A percentile compares a stretch with the other conserved stretches of the same genome.
These are phyloP conservation scores for Bombus superbus DNA, from an alignment of 1,140 invertebrate species.

Conservation along the genomic window DNA sequence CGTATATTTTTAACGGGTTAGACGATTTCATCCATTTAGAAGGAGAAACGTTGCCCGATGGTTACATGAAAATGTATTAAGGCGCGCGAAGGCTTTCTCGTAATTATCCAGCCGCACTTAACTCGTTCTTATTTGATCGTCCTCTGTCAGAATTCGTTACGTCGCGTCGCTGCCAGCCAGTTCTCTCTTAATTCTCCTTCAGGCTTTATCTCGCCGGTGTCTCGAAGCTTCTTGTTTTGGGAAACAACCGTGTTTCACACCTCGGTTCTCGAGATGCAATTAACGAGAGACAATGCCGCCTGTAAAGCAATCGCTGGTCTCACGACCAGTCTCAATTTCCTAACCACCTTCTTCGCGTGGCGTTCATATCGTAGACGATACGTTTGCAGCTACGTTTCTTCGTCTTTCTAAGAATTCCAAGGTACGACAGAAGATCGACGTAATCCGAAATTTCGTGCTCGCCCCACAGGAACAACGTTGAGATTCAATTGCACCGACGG, in stretches of 20 bases:
- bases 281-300: not conserved
- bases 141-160: not conserved
- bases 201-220: not conserved
- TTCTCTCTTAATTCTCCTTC: not conserved
- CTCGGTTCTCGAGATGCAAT: not conserved
- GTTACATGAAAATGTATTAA: not conserved
- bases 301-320: not conserved
- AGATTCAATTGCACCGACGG: slow-evolving; percentile 56
- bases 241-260: not conserved
- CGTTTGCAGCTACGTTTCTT: not conserved
- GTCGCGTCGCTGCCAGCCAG: no score
- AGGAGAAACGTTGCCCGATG: not conserved
- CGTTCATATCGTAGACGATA: not conserved
- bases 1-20: not conserved
- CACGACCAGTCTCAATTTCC: not conserved
- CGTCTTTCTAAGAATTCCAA: not conserved
- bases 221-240: not conserved
- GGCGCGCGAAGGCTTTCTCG: not conserved
- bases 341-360: not conserved
- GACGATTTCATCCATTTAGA: not conserved
- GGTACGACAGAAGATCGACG: slow-evolving; percentile 24
- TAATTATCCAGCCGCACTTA: not conserved
- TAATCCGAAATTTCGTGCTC: slow-evolving; percentile 36
- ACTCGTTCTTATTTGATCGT: not conserved
- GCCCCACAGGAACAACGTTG: not conserved